A percentile compares a stretch with the other conserved stretches of the same genome.
Conservation (phyloP, 2,797 vertebrate genomes). For the Taenioides sp. region DNA sequence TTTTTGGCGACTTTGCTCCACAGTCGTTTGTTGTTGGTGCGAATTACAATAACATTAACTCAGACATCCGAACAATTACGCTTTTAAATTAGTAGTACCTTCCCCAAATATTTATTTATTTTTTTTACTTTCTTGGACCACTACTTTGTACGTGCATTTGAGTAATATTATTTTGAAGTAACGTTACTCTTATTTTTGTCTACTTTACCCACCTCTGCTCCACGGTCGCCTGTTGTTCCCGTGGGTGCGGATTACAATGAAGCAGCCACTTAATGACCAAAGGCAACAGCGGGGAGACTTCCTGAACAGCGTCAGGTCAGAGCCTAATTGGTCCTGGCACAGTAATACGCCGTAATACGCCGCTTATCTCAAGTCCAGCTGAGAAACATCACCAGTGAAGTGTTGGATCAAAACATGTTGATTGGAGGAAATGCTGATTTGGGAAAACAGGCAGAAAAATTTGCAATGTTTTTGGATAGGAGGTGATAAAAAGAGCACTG, state of each 20-base stretch:
- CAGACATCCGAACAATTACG: too few species aligned
- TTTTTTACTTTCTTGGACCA: not conserved
- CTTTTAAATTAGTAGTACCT: not conserved
- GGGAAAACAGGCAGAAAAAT: conserved; percentile 5
- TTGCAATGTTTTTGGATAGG: not conserved
- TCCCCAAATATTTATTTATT: too few species aligned
- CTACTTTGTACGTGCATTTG: too few species aligned
- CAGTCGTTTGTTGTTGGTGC: conserved; percentile 70
- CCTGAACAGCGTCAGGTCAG: conserved; percentile 57
- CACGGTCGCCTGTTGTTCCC: conserved; percentile 71
- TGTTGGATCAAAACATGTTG: conserved; percentile 59
- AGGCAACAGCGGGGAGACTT: conserved; percentile 69
- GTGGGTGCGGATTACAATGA: conserved; percentile 65
- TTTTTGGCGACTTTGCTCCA: conserved; percentile 16
- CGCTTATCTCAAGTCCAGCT: conserved; percentile 62
- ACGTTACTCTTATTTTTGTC: too few species aligned
- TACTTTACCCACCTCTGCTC: not conserved
- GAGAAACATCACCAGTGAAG: conserved; percentile 58
- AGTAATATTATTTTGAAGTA: too few species aligned
- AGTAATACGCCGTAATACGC: conserved; percentile 43
- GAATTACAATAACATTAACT: conserved; percentile 64
- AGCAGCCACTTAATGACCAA: conserved; percentile 73
- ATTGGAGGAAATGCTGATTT: conserved; percentile 43
- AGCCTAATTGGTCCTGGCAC: conserved; percentile 72
- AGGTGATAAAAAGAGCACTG: not conserved